Evolutionary conservation across 2,797 vertebrate species (phyloP).

Genomic region (Etheostoma perlongum): DNA sequence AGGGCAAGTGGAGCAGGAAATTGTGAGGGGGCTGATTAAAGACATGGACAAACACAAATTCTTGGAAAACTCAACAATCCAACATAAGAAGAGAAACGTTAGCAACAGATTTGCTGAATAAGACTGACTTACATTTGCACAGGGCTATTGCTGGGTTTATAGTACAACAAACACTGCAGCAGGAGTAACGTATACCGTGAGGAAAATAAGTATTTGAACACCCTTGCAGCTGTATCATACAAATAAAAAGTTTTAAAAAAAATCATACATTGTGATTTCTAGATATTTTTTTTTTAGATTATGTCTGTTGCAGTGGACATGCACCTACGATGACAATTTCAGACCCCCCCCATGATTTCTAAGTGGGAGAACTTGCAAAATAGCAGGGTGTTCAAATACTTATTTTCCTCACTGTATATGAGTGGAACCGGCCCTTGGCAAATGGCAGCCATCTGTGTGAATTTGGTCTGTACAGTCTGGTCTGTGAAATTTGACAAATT

Average conservation of each 20-base stretch:
- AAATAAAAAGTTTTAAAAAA: too few species aligned
- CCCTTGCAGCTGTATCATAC: too few species aligned
- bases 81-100: conserved; percentile 8
- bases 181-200: conserved; percentile 1
- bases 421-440: background rate
- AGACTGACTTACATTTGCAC: conserved; percentile 42
- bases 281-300: too few species aligned
- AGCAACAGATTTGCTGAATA: conserved; percentile 23
- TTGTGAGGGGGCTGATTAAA: conserved; percentile 17
- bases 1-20: conserved; percentile 19
- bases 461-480: background rate
- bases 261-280: too few species aligned
- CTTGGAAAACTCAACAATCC: conserved; percentile 13
- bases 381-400: too few species aligned
- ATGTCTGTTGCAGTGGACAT: too few species aligned
- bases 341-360: too few species aligned
- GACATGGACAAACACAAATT: conserved; percentile 1
- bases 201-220: too few species aligned
- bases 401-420: too few species aligned
- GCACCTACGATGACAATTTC: too few species aligned
- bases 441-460: background rate
- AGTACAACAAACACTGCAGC: conserved; percentile 35
- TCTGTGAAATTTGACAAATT: background rate
- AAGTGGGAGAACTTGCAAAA: too few species aligned
- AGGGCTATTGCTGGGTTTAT: conserved; percentile 11